Base-by-base conservation (phyloP, 2,113 vertebrate genomes). In the Tauraco erythrolophus region DNA sequence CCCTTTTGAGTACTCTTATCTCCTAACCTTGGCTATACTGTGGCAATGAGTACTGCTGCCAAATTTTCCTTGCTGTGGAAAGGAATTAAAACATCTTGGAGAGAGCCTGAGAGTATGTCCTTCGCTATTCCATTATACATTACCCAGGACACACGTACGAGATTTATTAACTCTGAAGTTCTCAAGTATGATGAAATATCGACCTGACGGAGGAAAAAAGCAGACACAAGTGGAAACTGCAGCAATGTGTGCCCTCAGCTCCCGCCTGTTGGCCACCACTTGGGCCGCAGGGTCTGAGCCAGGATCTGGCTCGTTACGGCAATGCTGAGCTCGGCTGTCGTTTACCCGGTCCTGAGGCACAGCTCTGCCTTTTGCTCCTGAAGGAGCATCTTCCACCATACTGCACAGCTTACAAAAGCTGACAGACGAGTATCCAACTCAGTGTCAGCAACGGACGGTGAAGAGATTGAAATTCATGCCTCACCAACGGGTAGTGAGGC, bases 381-480 rank as follows among this genome's bases (percentile, higher is more conserved):
- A 72, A 88, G 45, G 30, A 93, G 46, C 45, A 80, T 53, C 81
- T 77, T 91, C 74, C 72, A 74, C 88, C 85, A 72, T 17, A 12
- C 37, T 30, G 9, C 28, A 35, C 25, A 61, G 54, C 68, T 84
- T 82, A 88, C 37, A 48, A 82, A 91, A 70, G 57, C 69, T 84
- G 92, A 93, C 84, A 92, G 79, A 84, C 79, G 70, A 92, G 19
- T 19, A 93, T 53, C 56, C 75, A 75, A 15, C 23, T 74, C 76
- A 6, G 43, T 89, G 82, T 89, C 94, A 94, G 62, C 64, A 94
- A 66, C 0, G 62, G 84, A 88, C 93, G 68, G 79, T 48, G 75
- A 84, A 74, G 64, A 89, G 72, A 96, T 95, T 91, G 92, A 95
- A 96, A 96, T 92, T 95, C 78, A 83, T 94, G 75, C 60, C 43